Evolutionary conservation across 1,140 invertebrate species (phyloP).

Genomic region (Drosophila pachea): DNA sequence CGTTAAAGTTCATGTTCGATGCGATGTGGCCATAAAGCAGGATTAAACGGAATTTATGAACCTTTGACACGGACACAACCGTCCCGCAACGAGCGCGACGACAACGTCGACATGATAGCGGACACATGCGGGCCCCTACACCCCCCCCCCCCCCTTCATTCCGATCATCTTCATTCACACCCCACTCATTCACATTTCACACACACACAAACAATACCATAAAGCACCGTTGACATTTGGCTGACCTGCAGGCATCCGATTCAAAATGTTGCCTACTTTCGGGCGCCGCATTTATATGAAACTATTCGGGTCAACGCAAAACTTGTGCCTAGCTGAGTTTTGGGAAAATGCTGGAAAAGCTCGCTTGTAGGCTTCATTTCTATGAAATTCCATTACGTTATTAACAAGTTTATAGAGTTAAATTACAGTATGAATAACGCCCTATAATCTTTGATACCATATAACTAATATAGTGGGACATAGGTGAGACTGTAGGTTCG

Average conservation of each 20-base stretch:
- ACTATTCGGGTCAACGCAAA: background rate
- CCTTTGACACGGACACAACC: conserved; percentile 65
- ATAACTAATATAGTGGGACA: too few relatives aligned
- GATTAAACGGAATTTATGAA: conserved; percentile 77
- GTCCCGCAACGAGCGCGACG: conserved; percentile 14
- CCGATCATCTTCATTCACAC: background rate
- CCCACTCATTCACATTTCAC: conserved; percentile 6
- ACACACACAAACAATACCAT: conserved; percentile 38
- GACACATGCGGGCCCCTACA: conserved; percentile 43
- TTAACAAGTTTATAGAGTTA: too few relatives aligned
- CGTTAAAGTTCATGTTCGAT: conserved; percentile 77
- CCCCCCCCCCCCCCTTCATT: background rate
- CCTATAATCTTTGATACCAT: too few relatives aligned
- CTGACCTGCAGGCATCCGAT: conserved; percentile 53
- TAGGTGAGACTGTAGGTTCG: too few relatives aligned
- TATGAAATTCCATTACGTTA: too few relatives aligned
- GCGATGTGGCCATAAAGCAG: conserved; percentile 76
- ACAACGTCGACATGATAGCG: conserved; percentile 62
- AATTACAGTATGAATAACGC: too few relatives aligned
- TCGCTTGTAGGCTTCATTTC: too few relatives aligned
- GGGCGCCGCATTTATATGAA: background rate
- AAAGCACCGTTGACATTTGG: conserved; percentile 47
- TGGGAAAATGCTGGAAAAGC: too few relatives aligned
- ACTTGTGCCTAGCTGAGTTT: background rate
- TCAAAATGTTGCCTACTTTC: conserved; percentile 36